phyloP scores from a whole-genome alignment of 2,113 vertebrate species.

The Siniperca chuatsi region DNA sequence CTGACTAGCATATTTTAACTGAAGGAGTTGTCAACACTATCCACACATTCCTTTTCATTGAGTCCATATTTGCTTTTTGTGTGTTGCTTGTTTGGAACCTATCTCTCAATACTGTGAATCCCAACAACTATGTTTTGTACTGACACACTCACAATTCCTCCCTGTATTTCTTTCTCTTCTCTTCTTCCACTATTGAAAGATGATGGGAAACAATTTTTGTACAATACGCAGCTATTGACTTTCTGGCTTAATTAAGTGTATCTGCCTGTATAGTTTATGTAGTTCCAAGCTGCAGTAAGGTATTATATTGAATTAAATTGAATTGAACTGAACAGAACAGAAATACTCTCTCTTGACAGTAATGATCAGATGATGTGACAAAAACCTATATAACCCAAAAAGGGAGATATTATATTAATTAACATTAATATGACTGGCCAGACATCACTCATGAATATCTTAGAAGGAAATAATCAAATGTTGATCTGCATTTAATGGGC shows the following conservation, averaged over 20 bases:
- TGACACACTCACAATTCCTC: not conserved
- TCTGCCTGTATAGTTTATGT: not conserved
- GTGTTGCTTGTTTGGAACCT: not conserved
- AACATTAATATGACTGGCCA: not conserved
- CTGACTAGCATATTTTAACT: not conserved
- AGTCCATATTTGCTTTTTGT: not conserved
- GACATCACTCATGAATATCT: not conserved
- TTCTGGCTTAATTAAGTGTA: not conserved
- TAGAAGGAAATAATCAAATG: not conserved
- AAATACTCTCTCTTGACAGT: not conserved
- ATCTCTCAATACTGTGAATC: not conserved
- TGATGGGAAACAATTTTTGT: not conserved
- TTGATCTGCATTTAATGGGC: not conserved
- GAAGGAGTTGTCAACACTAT: not conserved
- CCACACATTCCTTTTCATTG: not conserved
- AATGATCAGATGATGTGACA: not conserved
- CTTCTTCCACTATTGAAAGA: not conserved
- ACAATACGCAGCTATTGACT: not conserved
- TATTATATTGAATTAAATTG: not conserved
- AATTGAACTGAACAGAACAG: not conserved
- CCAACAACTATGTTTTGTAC: not conserved
- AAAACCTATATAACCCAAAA: not conserved
- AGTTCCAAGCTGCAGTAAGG: not conserved
- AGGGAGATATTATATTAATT: not conserved
- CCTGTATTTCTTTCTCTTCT: not conserved